Evolutionary conservation across 2,888 invertebrate genomes (phyloP).

Genomic region (Synergus itoensis): DNA sequence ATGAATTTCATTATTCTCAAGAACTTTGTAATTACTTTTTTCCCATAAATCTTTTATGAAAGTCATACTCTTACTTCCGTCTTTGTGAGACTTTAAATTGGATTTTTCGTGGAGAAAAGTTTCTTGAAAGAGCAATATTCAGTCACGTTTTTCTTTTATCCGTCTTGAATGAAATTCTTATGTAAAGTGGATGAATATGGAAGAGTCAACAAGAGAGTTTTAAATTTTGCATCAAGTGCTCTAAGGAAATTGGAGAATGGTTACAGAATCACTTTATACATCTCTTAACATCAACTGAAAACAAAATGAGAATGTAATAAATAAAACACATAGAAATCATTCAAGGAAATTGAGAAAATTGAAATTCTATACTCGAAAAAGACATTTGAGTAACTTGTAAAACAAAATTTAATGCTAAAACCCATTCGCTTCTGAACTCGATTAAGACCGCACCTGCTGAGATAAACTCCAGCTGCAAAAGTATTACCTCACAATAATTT

Average conservation of each 20-base stretch:
- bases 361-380: background rate
- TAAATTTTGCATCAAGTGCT: background rate
- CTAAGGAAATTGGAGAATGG: background rate
- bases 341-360: too few species aligned
- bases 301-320: too few species aligned
- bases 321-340: too few species aligned
- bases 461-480: slow-evolving; percentile 45
- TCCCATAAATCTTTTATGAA: slow-evolving; percentile 21
- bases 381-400: background rate
- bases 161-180: slow-evolving; percentile 8
- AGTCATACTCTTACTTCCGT: background rate
- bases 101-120: slow-evolving; percentile 14
- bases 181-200: background rate
- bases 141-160: slow-evolving; percentile 5
- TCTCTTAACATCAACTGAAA: background rate
- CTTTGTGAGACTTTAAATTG: slow-evolving; percentile 21
- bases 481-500: slow-evolving; percentile 21
- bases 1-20: slow-evolving; percentile 20
- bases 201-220: slow-evolving; percentile 5
- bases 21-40: slow-evolving; percentile 34
- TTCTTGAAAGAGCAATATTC: slow-evolving; percentile 6
- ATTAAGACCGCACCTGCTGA: slow-evolving; percentile 41
- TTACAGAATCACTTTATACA: background rate
- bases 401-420: background rate
- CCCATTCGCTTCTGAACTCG: slow-evolving; percentile 10